Evolutionary conservation across 1,140 invertebrate genomes (phyloP).

Genomic region (Charaxes varanes): DNA sequence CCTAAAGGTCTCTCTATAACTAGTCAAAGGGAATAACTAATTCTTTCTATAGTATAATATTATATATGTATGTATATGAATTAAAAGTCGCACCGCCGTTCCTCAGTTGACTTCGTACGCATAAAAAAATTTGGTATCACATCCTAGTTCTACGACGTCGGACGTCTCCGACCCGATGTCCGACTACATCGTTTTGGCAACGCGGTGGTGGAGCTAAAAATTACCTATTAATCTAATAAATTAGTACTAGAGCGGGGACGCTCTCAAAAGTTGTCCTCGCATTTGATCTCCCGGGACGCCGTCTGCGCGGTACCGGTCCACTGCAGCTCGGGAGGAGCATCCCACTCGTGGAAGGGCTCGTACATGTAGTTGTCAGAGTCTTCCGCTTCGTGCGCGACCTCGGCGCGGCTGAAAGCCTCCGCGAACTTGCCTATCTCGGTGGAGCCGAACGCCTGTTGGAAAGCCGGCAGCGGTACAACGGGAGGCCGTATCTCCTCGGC

Average conservation of each 20-base stretch:
- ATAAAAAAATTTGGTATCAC: conserved; percentile 61
- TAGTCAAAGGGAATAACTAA: conserved; percentile 64
- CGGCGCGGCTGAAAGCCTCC: conserved; percentile 72
- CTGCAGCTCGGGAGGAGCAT: conserved; percentile 42
- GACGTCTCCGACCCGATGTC: conserved; percentile 36
- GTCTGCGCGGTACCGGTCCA: conserved; percentile 56
- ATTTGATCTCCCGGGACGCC: conserved; percentile 58
- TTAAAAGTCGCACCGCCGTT: conserved; percentile 65
- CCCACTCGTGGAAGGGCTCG: conserved; percentile 63
- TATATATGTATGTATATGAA: conserved; percentile 54
- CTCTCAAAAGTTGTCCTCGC: conserved; percentile 60
- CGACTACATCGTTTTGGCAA: conserved; percentile 63
- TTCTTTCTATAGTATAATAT: conserved; percentile 46
- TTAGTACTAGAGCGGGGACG: conserved; percentile 39
- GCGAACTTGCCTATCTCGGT: conserved; percentile 85
- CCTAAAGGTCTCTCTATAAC: conserved; percentile 53
- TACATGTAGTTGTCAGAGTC: conserved; percentile 48
- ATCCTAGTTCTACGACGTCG: conserved; percentile 58
- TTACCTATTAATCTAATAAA: conserved; percentile 62
- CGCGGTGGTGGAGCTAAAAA: conserved; percentile 65
- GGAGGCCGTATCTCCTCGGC: conserved; percentile 46
- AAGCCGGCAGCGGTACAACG: conserved; percentile 79
- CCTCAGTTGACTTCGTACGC: conserved; percentile 49
- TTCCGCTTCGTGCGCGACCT: conserved; percentile 47
- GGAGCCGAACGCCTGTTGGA: conserved; percentile 85